Evolutionary conservation across 2,113 vertebrate species (phyloP).

Genomic region (Takifugu bimaculatus): DNA sequence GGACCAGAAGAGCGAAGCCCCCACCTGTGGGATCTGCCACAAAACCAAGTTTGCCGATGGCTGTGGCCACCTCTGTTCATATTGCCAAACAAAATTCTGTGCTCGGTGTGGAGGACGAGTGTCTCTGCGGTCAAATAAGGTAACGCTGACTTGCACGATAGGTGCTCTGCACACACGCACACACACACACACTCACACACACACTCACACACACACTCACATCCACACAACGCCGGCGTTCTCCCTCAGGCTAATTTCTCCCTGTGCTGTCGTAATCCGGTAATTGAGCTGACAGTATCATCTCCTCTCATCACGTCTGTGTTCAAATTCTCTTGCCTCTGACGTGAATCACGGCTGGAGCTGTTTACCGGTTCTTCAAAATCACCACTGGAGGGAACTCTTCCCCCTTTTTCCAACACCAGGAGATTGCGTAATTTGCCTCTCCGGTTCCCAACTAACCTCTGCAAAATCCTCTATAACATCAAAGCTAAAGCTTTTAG

Average conservation of each 20-base stretch:
- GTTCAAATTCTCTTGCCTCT: slow-evolving; percentile 33
- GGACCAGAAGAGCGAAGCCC: slow-evolving; percentile 91
- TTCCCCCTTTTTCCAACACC: slow-evolving; percentile 28
- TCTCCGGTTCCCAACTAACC: slow-evolving; percentile 31
- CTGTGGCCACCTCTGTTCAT: slow-evolving; percentile 99
- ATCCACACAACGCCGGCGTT: slow-evolving; percentile 26
- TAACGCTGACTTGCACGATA: slow-evolving; percentile 58
- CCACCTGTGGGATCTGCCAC: slow-evolving; percentile 98
- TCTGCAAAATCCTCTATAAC: slow-evolving; percentile 42
- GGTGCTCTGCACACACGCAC: slow-evolving; percentile 1
- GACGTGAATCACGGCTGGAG: slow-evolving; percentile 1
- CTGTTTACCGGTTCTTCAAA: slow-evolving; percentile 19
- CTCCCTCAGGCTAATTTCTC: slow-evolving; percentile 25
- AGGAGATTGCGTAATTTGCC: slow-evolving; percentile 24
- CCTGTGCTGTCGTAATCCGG: slow-evolving; percentile 27
- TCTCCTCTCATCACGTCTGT: slow-evolving; percentile 32
- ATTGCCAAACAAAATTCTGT: slow-evolving; percentile 99
- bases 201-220: slow-evolving; percentile 10
- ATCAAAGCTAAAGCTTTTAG: slow-evolving; percentile 43
- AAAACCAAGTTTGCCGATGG: slow-evolving; percentile 99
- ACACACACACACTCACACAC: slow-evolving; percentile 10
- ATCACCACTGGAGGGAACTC: slow-evolving; percentile 63
- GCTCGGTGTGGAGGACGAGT: slow-evolving; percentile 97
- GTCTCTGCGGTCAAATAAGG: slow-evolving; percentile 98
- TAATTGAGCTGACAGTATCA: slow-evolving; percentile 24